Evolutionary conservation across 35 echinoderm and acorn worm species (phyloP).

Genomic region (Ophioderma brevispina): DNA sequence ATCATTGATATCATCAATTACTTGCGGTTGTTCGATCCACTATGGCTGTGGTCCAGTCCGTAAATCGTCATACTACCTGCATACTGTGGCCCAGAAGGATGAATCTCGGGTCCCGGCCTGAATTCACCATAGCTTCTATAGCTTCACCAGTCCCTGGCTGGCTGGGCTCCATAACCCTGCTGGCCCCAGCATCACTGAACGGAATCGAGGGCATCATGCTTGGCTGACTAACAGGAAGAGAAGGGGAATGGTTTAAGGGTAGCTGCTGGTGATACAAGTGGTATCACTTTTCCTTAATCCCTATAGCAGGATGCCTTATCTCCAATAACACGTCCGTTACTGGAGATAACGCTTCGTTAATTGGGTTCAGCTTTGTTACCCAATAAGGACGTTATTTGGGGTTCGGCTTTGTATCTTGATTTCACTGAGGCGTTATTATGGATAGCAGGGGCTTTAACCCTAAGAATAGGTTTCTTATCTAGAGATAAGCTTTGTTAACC

Average conservation of each 20-base stretch:
- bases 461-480: too few species aligned
- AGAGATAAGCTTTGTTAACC: too few species aligned
- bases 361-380: too few species aligned
- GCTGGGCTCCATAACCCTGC: conserved; percentile 59
- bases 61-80: conserved; percentile 27
- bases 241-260: conserved; percentile 78
- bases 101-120: conserved; percentile 37
- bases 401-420: too few species aligned
- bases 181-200: conserved; percentile 67
- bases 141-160: conserved; percentile 84
- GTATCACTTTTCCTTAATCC: too few species aligned
- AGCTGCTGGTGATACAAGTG: conserved; percentile 57
- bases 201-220: conserved; percentile 70
- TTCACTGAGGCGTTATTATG: too few species aligned
- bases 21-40: conserved; percentile 36
- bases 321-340: too few species aligned
- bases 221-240: conserved; percentile 67
- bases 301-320: too few species aligned
- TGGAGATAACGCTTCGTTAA: too few species aligned
- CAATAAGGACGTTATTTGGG: too few species aligned
- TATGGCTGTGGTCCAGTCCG: not conserved
- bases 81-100: conserved; percentile 3
- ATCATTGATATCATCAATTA: not conserved
- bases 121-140: conserved; percentile 72
- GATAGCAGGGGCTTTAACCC: too few species aligned